phyloP scores from a whole-genome alignment of 2,888 invertebrate species.

The Blera fallax region DNA sequence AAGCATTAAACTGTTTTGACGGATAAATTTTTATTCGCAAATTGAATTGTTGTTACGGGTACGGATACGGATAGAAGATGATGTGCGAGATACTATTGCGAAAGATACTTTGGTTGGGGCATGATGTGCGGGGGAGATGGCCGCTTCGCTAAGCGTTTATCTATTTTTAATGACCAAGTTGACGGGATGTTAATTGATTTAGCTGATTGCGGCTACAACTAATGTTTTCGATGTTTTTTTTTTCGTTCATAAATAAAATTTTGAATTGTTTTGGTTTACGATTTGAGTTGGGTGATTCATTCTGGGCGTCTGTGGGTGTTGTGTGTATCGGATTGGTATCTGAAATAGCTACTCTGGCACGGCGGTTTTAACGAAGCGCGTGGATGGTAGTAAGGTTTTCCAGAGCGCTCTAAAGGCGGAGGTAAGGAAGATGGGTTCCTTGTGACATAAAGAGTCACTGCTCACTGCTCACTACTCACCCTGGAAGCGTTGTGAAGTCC shows the following conservation, averaged over 20 bases:
- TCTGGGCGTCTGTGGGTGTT: background rate
- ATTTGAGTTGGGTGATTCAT: background rate
- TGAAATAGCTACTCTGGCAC: too few relatives aligned
- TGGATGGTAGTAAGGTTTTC: too few relatives aligned
- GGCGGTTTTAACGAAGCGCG: too few relatives aligned
- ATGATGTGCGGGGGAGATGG: background rate
- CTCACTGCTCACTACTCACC: too few relatives aligned
- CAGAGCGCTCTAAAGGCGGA: too few relatives aligned
- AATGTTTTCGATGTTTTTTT: background rate
- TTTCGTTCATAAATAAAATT: background rate
- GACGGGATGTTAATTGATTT: slow-evolving; percentile 51
- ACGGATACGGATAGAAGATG: background rate
- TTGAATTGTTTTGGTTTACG: background rate
- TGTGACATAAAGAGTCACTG: too few relatives aligned
- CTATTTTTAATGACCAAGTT: slow-evolving; percentile 45
- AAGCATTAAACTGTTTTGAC: slow-evolving; percentile 48
- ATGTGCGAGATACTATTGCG: background rate
- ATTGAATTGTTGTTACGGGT: slow-evolving; percentile 56
- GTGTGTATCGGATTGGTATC: background rate
- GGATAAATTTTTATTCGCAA: slow-evolving; percentile 56
- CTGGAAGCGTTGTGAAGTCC: too few relatives aligned
- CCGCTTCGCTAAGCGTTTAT: slow-evolving; percentile 22
- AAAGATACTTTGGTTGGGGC: background rate
- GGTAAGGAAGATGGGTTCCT: too few relatives aligned
- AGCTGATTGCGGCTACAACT: background rate